phyloP scores from a whole-genome alignment of 1,140 invertebrate species.

The Andricus grossulariae region DNA sequence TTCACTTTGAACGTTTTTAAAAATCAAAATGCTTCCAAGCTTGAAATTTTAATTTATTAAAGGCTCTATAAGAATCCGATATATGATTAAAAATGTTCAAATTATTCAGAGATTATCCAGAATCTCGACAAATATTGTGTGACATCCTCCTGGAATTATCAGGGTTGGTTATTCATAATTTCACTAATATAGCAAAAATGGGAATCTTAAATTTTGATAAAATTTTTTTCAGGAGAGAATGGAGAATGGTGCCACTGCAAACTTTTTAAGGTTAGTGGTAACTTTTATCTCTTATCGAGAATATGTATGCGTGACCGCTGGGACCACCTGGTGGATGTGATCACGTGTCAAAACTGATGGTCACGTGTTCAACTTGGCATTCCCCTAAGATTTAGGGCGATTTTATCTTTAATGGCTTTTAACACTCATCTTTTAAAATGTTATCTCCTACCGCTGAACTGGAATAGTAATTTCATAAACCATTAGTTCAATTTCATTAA shows the following conservation, averaged over 20 bases:
- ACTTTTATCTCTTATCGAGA: conserved; percentile 26
- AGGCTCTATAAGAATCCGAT: too few species aligned
- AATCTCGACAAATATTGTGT: too few species aligned
- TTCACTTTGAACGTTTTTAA: too few species aligned
- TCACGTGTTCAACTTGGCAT: conserved; percentile 58
- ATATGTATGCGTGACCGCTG: conserved; percentile 48
- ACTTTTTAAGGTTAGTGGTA: conserved; percentile 1
- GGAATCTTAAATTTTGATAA: neutral
- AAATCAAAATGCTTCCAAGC: too few species aligned
- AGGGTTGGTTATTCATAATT: too few species aligned
- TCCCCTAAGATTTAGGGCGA: conserved; percentile 29
- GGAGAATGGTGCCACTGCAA: neutral
- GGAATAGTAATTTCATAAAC: conserved; percentile 18
- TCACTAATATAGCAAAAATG: neutral
- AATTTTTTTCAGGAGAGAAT: conserved; percentile 12
- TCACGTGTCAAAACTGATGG: conserved; percentile 59
- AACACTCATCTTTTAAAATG: conserved; percentile 22
- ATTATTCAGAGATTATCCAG: too few species aligned
- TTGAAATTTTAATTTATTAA: too few species aligned
- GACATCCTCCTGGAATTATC: too few species aligned
- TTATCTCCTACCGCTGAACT: neutral
- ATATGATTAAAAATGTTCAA: too few species aligned
- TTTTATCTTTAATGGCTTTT: conserved; percentile 28
- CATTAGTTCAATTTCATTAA: conserved; percentile 6
- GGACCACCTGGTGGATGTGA: conserved; percentile 59